phyloP scores from a whole-genome alignment of 2,113 vertebrate genomes.

The Equus quagga region DNA sequence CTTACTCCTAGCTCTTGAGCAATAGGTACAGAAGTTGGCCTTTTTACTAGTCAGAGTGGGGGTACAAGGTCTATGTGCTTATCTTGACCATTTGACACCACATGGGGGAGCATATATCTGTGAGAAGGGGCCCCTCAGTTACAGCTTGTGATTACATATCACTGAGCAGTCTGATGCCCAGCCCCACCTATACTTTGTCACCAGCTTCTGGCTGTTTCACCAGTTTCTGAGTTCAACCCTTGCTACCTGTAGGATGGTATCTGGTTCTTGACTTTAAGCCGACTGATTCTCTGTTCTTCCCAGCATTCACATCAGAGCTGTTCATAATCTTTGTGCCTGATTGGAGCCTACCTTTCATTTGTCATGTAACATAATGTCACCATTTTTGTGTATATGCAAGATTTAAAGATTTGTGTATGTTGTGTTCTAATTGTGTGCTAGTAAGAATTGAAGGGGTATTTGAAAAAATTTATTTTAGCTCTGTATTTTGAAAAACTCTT shows the following conservation, averaged over 20 bases:
- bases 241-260: neutral
- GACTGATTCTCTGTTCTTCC: neutral
- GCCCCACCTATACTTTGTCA: neutral
- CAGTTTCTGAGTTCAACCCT: neutral
- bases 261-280: neutral
- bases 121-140: neutral
- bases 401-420: slow-evolving; percentile 22
- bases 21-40: neutral
- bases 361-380: slow-evolving; percentile 68
- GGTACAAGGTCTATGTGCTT: neutral
- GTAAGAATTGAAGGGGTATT: slow-evolving; percentile 63
- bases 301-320: neutral
- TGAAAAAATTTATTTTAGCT: slow-evolving; percentile 57
- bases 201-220: neutral
- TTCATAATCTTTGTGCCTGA: neutral
- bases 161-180: neutral
- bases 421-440: slow-evolving; percentile 80
- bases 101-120: neutral
- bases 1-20: neutral
- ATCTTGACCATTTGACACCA: neutral
- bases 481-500: slow-evolving; percentile 81
- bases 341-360: slow-evolving; percentile 56
- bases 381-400: slow-evolving; percentile 61
- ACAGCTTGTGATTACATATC: neutral
- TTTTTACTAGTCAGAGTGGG: neutral